A percentile compares a stretch with the other conserved stretches of the same genome.
Evolutionary conservation across 2,888 invertebrate species (phyloP).

Genomic region (Nymphalis polychloros): DNA sequence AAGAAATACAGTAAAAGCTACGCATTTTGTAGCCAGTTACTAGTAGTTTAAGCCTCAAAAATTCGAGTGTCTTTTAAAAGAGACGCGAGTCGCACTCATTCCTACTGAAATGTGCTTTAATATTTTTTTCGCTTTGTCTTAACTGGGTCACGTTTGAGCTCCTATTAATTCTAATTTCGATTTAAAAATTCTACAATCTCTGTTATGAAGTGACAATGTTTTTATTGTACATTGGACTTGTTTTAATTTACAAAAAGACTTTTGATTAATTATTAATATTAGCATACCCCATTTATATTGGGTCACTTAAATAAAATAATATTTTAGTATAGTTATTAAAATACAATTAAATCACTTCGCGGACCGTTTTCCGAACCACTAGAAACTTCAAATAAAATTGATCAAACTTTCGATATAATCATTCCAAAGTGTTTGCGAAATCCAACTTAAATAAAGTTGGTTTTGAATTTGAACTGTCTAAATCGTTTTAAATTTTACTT

Average conservation of each 20-base stretch:
- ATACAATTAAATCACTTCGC: too few relatives aligned
- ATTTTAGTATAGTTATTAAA: too few relatives aligned
- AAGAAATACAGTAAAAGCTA: background rate
- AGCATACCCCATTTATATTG: too few relatives aligned
- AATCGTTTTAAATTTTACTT: background rate
- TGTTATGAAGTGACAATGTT: too few relatives aligned
- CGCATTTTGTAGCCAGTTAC: background rate
- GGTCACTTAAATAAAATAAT: too few relatives aligned
- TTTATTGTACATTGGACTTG: too few relatives aligned
- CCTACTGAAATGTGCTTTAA: slow-evolving; percentile 16
- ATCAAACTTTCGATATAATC: background rate
- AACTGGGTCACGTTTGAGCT: slow-evolving; percentile 21
- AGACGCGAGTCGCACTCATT: slow-evolving; percentile 2
- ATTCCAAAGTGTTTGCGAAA: background rate
- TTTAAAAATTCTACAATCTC: background rate
- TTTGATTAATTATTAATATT: too few relatives aligned
- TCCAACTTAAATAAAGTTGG: background rate
- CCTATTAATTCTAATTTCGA: slow-evolving; percentile 13
- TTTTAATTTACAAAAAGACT: too few relatives aligned
- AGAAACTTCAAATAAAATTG: background rate
- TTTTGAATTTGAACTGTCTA: background rate
- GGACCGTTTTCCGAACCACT: background rate
- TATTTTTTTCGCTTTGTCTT: slow-evolving; percentile 24
- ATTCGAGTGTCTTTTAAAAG: slow-evolving; percentile 8
- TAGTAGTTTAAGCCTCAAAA: background rate